A percentile compares a stretch with the other conserved stretches of the same genome.
Evolutionary conservation across 2,888 invertebrate genomes (phyloP).

Genomic region (Latheticus oryzae): DNA sequence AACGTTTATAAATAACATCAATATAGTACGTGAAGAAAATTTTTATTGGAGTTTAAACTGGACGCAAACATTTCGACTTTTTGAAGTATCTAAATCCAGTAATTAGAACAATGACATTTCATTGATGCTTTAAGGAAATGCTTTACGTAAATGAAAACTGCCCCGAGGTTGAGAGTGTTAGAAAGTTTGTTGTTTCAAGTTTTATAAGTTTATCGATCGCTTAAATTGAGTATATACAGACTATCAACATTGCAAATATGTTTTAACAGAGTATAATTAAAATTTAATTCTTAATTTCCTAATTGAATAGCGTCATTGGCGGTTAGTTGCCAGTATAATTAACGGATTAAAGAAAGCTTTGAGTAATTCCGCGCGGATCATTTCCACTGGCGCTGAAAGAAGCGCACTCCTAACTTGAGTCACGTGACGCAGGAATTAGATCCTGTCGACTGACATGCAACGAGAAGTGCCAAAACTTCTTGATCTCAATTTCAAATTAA

Average conservation of each 20-base stretch:
- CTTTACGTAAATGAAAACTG: conserved; percentile 30
- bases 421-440: conserved; percentile 50
- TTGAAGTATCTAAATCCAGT: too few species aligned
- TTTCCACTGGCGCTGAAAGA: conserved; percentile 50
- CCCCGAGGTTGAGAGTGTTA: conserved; percentile 24
- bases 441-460: conserved; percentile 53
- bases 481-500: conserved; percentile 19
- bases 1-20: too few species aligned
- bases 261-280: conserved; percentile 52
- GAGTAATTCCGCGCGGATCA: conserved; percentile 61
- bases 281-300: conserved; percentile 61
- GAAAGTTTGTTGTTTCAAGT: conserved; percentile 51
- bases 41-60: too few species aligned
- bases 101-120: too few species aligned
- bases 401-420: conserved; percentile 36
- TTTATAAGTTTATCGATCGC: conserved; percentile 53
- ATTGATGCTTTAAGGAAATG: too few species aligned
- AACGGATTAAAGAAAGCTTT: conserved; percentile 63
- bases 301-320: conserved; percentile 64
- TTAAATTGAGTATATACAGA: conserved; percentile 48
- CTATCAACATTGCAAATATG: conserved; percentile 51
- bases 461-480: conserved; percentile 39
- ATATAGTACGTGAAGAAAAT: too few species aligned
- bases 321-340: conserved; percentile 62
- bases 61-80: too few species aligned